Evolutionary conservation across 2,113 vertebrate genomes (phyloP).

Genomic region (Probosciger aterrimus): DNA sequence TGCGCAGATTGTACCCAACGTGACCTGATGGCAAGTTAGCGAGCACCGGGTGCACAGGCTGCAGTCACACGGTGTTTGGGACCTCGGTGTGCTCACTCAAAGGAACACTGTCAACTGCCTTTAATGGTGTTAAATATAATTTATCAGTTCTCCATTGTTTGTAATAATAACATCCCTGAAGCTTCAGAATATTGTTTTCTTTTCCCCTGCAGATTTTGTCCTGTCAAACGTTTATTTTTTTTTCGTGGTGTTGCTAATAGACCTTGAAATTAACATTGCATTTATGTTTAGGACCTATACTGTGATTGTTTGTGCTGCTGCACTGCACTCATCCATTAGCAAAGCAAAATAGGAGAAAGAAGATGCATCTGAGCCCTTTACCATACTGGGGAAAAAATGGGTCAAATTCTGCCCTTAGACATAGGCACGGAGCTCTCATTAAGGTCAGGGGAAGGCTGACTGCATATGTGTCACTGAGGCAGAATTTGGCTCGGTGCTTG

Average conservation of each 20-base stretch:
- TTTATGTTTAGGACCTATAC: constrained; percentile 10
- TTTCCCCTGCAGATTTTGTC: constrained; percentile 56
- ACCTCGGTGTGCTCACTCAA: constrained; percentile 48
- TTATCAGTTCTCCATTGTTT: constrained; percentile 66
- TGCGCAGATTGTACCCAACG: neutral
- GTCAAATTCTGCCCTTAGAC: neutral
- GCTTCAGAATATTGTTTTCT: constrained; percentile 62
- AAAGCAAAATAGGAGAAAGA: constrained; percentile 21
- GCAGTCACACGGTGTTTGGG: constrained; percentile 41
- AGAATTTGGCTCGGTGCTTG: neutral
- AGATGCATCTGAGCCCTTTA: constrained; percentile 14
- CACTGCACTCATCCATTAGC: constrained; percentile 10
- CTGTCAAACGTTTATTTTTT: constrained; percentile 35
- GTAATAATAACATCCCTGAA: constrained; percentile 58
- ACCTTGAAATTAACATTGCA: constrained; percentile 67
- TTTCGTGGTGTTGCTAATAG: constrained; percentile 36
- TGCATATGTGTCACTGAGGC: neutral
- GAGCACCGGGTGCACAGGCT: neutral
- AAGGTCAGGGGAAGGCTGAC: neutral
- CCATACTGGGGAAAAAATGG: neutral
- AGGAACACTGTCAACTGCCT: constrained; percentile 65
- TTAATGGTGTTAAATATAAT: constrained; percentile 57
- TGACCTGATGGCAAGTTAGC: constrained; percentile 20
- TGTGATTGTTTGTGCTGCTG: neutral
- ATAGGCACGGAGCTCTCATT: neutral